These are phyloP conservation scores for Drosophila arizonae DNA, from an alignment of 1,140 invertebrate species.

Conservation along the genomic window DNA sequence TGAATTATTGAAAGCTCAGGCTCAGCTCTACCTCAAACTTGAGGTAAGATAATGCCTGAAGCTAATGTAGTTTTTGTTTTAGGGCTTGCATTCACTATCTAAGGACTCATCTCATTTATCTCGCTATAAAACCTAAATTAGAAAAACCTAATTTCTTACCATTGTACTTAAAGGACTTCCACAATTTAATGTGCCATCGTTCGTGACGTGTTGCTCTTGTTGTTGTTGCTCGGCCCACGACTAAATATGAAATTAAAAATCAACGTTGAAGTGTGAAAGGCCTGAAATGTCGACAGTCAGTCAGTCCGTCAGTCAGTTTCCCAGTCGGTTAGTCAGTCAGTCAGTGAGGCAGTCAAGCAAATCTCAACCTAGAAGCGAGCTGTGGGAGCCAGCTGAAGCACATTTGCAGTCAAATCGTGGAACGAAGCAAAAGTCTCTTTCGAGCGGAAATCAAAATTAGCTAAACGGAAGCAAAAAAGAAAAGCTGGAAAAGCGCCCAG, in stretches of 20 bases:
- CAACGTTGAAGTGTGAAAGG: constrained; percentile 78
- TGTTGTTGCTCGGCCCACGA: constrained; percentile 31
- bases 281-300: constrained; percentile 59
- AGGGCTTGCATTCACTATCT: too few relatives aligned
- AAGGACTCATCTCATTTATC: too few relatives aligned
- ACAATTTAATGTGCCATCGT: constrained; percentile 34
- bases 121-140: neutral
- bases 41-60: too few relatives aligned
- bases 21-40: too few relatives aligned
- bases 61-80: too few relatives aligned
- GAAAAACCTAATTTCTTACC: neutral
- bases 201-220: constrained; percentile 26
- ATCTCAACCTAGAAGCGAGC: constrained; percentile 15
- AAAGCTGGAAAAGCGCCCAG: neutral
- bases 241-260: constrained; percentile 82
- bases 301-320: constrained; percentile 6
- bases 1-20: too few relatives aligned
- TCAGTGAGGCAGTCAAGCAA: constrained; percentile 36
- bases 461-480: constrained; percentile 16
- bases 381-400: constrained; percentile 17
- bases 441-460: constrained; percentile 69
- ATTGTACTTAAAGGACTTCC: neutral
- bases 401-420: constrained; percentile 71
- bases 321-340: neutral
- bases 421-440: constrained; percentile 62